Base-by-base conservation (phyloP, 2,113 vertebrate genomes). In the Noturus placidus region DNA sequence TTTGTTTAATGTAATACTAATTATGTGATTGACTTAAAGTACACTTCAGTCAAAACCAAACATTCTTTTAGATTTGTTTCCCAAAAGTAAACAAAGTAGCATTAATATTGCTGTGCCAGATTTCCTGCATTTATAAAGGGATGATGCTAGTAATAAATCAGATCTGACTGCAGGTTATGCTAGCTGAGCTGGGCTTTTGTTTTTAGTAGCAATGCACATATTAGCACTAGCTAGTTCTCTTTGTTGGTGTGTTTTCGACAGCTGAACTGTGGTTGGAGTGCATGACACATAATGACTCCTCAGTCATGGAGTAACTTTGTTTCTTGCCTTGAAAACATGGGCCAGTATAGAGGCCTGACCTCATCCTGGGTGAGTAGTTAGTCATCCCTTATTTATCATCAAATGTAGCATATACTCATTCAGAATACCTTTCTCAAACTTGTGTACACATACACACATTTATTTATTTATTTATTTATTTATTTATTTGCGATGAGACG, bases 351-450 rank as follows among this genome's bases (percentile, higher is more conserved):
- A 27, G 63, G 46, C 22, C 33, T 59, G 42, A 59, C 86, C 78
- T 83, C 67, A 25, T 11, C 56, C 67, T 63, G 54, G 46, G 30
- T 33, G 52, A 82, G 54, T 30, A 50, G 27, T 35, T 52, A 50
- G 8, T 46, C 30, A 82, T 74, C 63, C 52, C 65, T 59, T 74
- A 61, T 87, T 83, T 82, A 83, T 87, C 19, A 42, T 80, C 59
- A 54, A 33, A 67, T 72, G 46, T 54, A 83, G 3, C 67, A 84
- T 7, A 84, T 27, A 84, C 83, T 57, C 67, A n/a, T 56, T 25
- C 74, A 54, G 9, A 69, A 56, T 54, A 50, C n/a, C 76, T 6
- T 67, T 70, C 52, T 56, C 22, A 25, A 46, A 59, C 83, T 85
- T 85, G 61, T 81, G 59, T 35, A n/a, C 10, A 76, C 54, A 72